Evolutionary conservation across 2,888 invertebrate genomes (phyloP), one percentile per base, ranked within the genome.

Genomic region (Eubasilissa splendida): DNA sequence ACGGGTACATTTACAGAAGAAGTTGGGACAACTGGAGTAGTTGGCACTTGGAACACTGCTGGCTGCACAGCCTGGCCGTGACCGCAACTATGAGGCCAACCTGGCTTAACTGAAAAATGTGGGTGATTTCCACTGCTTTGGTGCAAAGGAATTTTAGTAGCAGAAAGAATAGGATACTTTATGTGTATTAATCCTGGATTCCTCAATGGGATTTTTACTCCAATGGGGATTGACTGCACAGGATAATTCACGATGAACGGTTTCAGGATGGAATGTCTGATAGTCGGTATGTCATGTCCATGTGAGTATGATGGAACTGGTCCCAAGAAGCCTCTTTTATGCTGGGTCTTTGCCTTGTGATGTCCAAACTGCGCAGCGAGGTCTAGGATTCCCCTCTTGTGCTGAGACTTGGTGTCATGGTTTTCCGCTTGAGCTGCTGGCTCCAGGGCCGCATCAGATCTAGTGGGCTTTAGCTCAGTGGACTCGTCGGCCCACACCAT

Each of bases 221-320:
- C 88, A 5, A 89, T 86, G 0, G 89, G 90, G 0, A 90, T 86
- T 0, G 90, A 88, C 0, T 90, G 88, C 1, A 90, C 89, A 0
- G 90, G 91, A 83, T 91, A 91, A 1, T 88, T 87, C 0, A 91
- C 90, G 11, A 90, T 88, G 7, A 91, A 83, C 0, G 91, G 91
- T 84, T 90, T 90, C 14, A 90, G 85, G 9, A 90, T 86, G 0
- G 91, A 91, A 84, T 91, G 91, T 0, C 90, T 88, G 14, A 91
- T 89, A 7, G 86, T 87, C 0, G 90, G 90, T 70, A 90, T 89
- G 83, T 91, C 91, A 80, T 90, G 88, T 56, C 91, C 91, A 7
- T 89, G 87, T 80, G 91, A 91, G 86, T 87, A 91, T 3, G 91
- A 87, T 0, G 90, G 90, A n/a, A 90, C 86, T 4, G 86, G 83